Percentiles rank a stretch among this genome's conserved stretches.
phyloP scores from a whole-genome alignment of 2,888 invertebrate genomes.

The Nasonovia ribisnigri region DNA sequence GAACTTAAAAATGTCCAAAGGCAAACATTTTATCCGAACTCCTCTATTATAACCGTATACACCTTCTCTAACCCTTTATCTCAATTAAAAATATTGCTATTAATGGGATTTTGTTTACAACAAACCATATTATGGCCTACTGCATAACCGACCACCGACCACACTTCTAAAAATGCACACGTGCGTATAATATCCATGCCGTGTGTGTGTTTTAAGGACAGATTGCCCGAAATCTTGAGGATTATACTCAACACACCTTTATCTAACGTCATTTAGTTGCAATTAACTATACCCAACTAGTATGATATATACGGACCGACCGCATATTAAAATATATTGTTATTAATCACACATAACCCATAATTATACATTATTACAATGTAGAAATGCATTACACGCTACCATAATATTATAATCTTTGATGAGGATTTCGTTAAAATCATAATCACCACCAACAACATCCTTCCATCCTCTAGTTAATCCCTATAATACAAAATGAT shows the following conservation, averaged over 20 bases:
- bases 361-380: neutral
- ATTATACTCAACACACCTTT: neutral
- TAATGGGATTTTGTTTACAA: neutral
- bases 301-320: neutral
- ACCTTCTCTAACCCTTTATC: neutral
- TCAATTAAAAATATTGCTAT: neutral
- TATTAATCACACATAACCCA: neutral
- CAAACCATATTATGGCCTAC: neutral
- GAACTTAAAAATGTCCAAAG: conserved; percentile 2
- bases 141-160: neutral
- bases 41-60: neutral
- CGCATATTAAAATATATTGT: neutral
- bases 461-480: neutral
- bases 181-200: neutral
- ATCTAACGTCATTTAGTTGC: neutral
- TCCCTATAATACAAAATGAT: neutral
- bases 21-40: neutral
- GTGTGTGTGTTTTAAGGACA: neutral
- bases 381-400: neutral
- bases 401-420: too few species aligned
- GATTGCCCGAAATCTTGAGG: neutral
- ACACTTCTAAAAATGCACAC: neutral
- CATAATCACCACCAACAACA: neutral
- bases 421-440: neutral
- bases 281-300: neutral